These are phyloP conservation scores for Heliocidaris erythrogramma DNA, from an alignment of 35 echinoderm and acorn worm species.

Conservation along the genomic window DNA sequence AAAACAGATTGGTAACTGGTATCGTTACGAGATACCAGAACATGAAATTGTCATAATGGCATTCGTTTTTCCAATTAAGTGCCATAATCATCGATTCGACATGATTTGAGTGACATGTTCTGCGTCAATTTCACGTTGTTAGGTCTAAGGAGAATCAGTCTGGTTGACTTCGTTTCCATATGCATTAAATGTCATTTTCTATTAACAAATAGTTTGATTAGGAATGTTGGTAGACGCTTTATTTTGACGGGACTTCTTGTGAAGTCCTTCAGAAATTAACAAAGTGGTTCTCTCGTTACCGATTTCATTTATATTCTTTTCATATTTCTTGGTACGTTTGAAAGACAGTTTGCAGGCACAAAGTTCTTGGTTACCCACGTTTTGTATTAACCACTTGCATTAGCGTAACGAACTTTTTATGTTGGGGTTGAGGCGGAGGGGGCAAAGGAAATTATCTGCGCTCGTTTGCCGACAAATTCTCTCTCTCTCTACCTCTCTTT, in stretches of 20 bases:
- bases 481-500: background rate
- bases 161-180: background rate
- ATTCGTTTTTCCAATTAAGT: constrained; percentile 39
- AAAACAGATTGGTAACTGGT: constrained; percentile 27
- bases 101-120: constrained; percentile 3
- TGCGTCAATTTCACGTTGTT: background rate
- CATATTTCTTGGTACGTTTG: background rate
- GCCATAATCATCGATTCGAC: background rate
- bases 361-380: background rate
- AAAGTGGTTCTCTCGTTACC: constrained; percentile 2
- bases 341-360: background rate
- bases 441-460: no score
- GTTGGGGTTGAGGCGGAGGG: no score
- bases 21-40: background rate
- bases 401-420: background rate
- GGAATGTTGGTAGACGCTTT: background rate
- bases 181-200: background rate
- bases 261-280: background rate
- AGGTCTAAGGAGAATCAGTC: background rate
- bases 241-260: background rate
- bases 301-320: background rate
- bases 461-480: background rate
- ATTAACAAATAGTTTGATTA: constrained; percentile 24
- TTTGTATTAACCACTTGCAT: background rate
- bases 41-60: constrained; percentile 30